Evolutionary conservation across 2,797 vertebrate species (phyloP), one percentile per base, ranked within the genome.

Genomic region (Anguilla megastoma): DNA sequence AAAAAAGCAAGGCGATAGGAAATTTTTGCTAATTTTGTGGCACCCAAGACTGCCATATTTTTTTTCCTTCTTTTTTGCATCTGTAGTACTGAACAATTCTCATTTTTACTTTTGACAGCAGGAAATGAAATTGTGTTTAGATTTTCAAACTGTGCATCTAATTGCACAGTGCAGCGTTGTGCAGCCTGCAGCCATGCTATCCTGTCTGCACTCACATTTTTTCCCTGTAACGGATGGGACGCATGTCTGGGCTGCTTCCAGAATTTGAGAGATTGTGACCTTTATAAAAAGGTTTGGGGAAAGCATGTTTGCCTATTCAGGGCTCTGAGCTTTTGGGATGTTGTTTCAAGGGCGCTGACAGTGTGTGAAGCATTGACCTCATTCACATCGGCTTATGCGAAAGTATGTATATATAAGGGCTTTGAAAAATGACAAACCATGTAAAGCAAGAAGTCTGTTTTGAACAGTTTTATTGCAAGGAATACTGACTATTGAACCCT

Each of bases 301-400:
- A 91, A 91, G 90, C 92, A 93, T 91, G 92, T 94, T 93, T 93
- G 93, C 91, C 94, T 90, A 90, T 93, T 91, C 89, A 89, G 90
- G 92, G 94, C 91, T 89, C 83, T 58, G 27, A 90, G 92, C 93
- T 90, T 89, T 33, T 56, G 14, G n/a, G 54, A 58, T 85, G 52
- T 36, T 85, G 84, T 58, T 58, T 85, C 54, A 85, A 60, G 56
- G 52, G 56, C 33, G 36, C 41, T 45, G 27, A 10, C 79, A 27
- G 45, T 7, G 79, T 50, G 79, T 21, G 84, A 56, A 58, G 16
- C 52, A 33, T 33, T 58, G 84, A 58, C 84, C 84, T 58, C 84
- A 33, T 36, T 85, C 84, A 60, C 52, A 85, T 8, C 18, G 0
- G 14, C 14, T 85, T 41, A 33, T 41, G 52, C 30, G 24, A 52